Evolutionary conservation across 2,888 invertebrate species (phyloP).

Genomic region (Seladonia tumulorum): DNA sequence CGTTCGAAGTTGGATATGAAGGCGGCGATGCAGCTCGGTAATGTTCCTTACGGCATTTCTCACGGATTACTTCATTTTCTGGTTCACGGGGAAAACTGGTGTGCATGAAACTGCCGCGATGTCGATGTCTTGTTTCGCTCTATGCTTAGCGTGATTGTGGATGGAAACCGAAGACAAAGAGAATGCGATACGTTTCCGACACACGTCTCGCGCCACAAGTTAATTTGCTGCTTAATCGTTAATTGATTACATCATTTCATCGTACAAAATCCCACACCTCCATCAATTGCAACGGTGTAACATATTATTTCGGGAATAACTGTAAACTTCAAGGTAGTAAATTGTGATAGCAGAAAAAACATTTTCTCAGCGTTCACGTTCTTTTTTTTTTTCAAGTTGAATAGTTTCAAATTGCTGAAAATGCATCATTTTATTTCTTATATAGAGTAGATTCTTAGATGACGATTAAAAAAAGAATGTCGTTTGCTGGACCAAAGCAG

Average conservation of each 20-base stretch:
- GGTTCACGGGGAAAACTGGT: background rate
- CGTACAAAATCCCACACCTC: background rate
- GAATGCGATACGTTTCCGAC: background rate
- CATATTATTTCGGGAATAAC: background rate
- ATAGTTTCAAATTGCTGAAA: too few relatives aligned
- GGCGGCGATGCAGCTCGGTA: background rate
- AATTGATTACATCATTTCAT: background rate
- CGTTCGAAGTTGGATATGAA: slow-evolving; percentile 29
- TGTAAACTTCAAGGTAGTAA: background rate
- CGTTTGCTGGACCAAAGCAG: too few relatives aligned
- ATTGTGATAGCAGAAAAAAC: too few relatives aligned
- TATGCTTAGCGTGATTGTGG: background rate
- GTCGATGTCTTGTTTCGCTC: background rate
- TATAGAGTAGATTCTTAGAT: too few relatives aligned
- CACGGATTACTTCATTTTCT: slow-evolving; percentile 33
- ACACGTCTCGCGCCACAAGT: background rate
- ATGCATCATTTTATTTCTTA: too few relatives aligned
- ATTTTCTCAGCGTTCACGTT: too few relatives aligned
- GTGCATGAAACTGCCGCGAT: background rate
- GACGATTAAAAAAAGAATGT: too few relatives aligned
- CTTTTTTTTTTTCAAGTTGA: too few relatives aligned
- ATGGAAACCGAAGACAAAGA: background rate
- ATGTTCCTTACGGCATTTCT: slow-evolving; percentile 10
- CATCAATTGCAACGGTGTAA: background rate
- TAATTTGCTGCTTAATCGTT: background rate